These are phyloP conservation scores for Ametastegia equiseti DNA, from an alignment of 2,888 invertebrate species.

Conservation along the genomic window DNA sequence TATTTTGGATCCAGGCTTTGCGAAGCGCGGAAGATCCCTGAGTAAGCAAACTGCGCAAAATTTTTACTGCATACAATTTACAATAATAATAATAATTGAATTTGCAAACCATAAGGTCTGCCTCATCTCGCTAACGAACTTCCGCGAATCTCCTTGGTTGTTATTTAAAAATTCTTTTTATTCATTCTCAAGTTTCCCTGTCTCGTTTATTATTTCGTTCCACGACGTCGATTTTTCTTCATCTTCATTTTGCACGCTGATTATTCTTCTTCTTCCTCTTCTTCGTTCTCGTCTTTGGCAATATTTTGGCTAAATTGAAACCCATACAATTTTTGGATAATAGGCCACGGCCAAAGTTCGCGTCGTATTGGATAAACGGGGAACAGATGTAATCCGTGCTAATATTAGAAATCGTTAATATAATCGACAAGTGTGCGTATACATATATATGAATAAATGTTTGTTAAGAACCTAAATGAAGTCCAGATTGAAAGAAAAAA, in stretches of 20 bases:
- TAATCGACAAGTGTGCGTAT: neutral
- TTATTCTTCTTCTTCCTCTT: neutral
- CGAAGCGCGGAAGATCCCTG: no score
- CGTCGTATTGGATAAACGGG: neutral
- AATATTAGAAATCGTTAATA: neutral
- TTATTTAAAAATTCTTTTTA: neutral
- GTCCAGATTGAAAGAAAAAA: no score
- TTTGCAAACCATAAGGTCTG: no score
- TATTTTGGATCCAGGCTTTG: no score
- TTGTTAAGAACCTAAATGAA: no score
- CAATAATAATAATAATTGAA: no score
- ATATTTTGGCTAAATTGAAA: conserved; percentile 9
- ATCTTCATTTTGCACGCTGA: neutral
- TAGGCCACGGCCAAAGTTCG: conserved; percentile 14
- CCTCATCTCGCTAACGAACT: conserved; percentile 1
- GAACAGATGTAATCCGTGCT: neutral
- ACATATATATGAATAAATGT: neutral
- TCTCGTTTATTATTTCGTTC: no score
- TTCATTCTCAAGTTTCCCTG: neutral
- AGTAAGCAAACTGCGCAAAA: no score
- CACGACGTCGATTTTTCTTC: conserved; percentile 11
- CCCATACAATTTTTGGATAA: conserved; percentile 11
- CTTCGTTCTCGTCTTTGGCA: neutral
- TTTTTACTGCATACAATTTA: no score
- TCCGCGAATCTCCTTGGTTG: neutral